phyloP scores from a whole-genome alignment of 1,140 invertebrate species.

The Apocrypta bakeri region DNA sequence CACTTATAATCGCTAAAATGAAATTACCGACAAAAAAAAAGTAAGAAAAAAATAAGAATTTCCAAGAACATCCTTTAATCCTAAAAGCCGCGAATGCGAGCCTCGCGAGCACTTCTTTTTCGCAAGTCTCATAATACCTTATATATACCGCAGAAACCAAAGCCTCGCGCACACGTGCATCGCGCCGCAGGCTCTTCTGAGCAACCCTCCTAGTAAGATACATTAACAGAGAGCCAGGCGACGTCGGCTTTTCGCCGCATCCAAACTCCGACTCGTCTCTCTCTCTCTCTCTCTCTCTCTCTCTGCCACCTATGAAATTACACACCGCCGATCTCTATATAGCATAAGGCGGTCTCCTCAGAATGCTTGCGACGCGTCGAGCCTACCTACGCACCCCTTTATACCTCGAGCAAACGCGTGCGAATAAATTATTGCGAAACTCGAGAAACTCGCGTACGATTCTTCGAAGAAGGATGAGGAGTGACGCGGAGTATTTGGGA shows the following conservation, averaged over 20 bases:
- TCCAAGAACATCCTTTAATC: not conserved
- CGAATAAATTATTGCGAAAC: slow-evolving; percentile 40
- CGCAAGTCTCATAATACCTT: not conserved
- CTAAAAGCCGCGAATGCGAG: not conserved
- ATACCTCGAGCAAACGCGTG: not conserved
- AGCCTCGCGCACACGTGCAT: not conserved
- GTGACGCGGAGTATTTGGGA: not conserved
- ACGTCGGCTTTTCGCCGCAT: not conserved
- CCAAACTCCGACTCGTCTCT: slow-evolving; percentile 8
- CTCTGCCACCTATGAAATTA: slow-evolving; percentile 21
- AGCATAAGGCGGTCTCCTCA: slow-evolving; percentile 4
- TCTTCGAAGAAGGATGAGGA: not conserved
- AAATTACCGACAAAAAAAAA: not conserved
- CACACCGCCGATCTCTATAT: slow-evolving; percentile 11
- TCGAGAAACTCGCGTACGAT: slow-evolving; percentile 12
- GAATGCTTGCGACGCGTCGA: slow-evolving; percentile 1
- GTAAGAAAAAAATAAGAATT: not conserved
- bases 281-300: too few species aligned
- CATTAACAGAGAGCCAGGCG: too few species aligned
- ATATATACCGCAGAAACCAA: not conserved
- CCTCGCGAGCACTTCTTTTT: not conserved
- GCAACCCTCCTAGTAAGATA: too few species aligned
- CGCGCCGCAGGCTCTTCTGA: not conserved
- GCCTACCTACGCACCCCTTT: not conserved
- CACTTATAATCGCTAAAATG: too few species aligned